Evolutionary conservation across 2,888 invertebrate species (phyloP), one percentile per base, ranked within the genome.

Genomic region (Zygaena filipendulae): DNA sequence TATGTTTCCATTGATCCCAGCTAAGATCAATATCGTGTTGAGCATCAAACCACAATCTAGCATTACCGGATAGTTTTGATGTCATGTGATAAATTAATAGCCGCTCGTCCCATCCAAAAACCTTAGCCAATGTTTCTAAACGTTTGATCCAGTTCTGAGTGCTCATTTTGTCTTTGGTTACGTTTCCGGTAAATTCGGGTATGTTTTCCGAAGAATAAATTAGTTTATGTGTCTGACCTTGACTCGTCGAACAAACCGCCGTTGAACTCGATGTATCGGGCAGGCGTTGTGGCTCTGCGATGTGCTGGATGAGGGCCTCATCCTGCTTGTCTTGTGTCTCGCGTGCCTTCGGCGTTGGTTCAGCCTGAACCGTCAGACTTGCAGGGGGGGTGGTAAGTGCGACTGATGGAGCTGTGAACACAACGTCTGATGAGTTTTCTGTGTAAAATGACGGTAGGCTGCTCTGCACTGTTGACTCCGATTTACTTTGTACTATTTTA

Each of bases 191-290:
- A 13, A 30, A 30, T 11, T 8, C 13, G 2, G 30, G 30, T 11
- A 30, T 25, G 23, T 25, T 30, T 8, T 30, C 29, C 8, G 20
- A 13, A 13, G 18, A 22, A 13, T 18, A 23, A 19, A 28, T 9
- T 19, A 23, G 20, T 13, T 29, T 29, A 10, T 29, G 13, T 10
- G 19, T 23, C 29, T 29, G 29, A 29, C 29, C 29, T 29, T 29
- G 29, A 12, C 16, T 14, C 19, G 20, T 7, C 13, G 29, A 8
- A 19, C 23, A 23, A 23, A 29, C 29, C 19, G 19, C 3, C 3
- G 29, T 5, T 19, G 12, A 11, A 13, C 21, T 14, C n/a, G 4
- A 21, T 8, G 19, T 27, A n/a, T n/a, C n/a, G n/a, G n/a, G n/a
- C n/a, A n/a, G n/a, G n/a, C n/a, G n/a, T n/a, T n/a, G n/a, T n/a